These are phyloP conservation scores for Gnatocerus cornutus DNA, from an alignment of 2,888 invertebrate genomes.

Conservation along the genomic window DNA sequence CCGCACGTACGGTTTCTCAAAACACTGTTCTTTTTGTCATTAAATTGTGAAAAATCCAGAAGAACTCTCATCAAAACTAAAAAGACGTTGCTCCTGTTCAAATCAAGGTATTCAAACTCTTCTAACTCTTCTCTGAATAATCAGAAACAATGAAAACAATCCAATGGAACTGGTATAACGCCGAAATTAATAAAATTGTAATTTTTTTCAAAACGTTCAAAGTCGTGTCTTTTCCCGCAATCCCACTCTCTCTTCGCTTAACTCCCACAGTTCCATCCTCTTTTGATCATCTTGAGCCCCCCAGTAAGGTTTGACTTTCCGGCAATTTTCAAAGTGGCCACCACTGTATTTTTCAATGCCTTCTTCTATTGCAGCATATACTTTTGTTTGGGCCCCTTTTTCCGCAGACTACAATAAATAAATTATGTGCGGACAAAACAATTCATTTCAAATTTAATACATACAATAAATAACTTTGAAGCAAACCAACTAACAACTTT, in stretches of 20 bases:
- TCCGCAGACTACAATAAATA: conserved; percentile 14
- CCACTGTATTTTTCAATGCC: conserved; percentile 18
- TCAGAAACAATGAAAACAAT: too few relatives aligned
- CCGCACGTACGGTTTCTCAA: too few relatives aligned
- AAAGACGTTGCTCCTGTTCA: too few relatives aligned
- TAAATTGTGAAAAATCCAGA: too few relatives aligned
- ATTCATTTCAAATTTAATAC: too few relatives aligned
- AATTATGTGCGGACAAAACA: not conserved
- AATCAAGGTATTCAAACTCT: too few relatives aligned
- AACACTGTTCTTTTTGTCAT: too few relatives aligned
- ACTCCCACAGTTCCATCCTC: conserved; percentile 27
- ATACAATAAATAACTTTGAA: not conserved
- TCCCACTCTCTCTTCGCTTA: conserved; percentile 19
- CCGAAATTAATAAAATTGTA: too few relatives aligned
- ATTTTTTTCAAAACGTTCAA: too few relatives aligned
- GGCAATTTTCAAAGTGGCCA: conserved; percentile 27
- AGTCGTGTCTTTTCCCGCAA: not conserved
- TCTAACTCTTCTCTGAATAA: too few relatives aligned
- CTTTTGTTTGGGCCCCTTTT: conserved; percentile 26
- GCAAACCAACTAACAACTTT: not conserved
- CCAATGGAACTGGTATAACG: too few relatives aligned
- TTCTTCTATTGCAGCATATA: conserved; percentile 16
- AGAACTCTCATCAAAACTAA: too few relatives aligned
- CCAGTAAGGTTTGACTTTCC: conserved; percentile 9
- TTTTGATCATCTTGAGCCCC: conserved; percentile 14